Base-by-base conservation (phyloP, 2,797 vertebrate genomes). In the Emydoidea blandingii region DNA sequence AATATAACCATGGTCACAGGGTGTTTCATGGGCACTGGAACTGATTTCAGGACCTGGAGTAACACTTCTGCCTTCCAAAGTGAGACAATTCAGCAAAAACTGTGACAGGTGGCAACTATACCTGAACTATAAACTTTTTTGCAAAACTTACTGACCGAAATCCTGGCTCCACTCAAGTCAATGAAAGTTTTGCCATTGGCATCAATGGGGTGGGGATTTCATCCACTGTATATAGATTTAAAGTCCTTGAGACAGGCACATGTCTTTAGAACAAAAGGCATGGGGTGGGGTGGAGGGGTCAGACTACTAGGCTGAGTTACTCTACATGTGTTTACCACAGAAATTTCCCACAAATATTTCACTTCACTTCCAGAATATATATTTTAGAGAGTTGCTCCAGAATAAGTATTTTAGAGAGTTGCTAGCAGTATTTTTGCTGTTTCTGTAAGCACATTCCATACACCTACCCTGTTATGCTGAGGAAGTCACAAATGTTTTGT, bases 31-130 rank as follows among this genome's bases (percentile, higher is more conserved):
- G 80, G 76, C 2, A 19, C 49, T 15, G 47, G 80, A n/a, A 84
- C 74, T 81, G 29, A 91, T 86, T 86, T 53, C 89, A 83, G 94
- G 74, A 93, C 83, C 85, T 80, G 88, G 2, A 83, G 49, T 54
- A 62, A 56, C 1, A 72, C 68, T 52, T 76, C 44, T 80, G 65
- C 44, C 86, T 83, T 91, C 79, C 83, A 12, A n/a, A n/a, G 74
- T 7, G 1, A 83, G 79, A 81, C 41, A 85, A 25, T 57, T 1
- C 1, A 82, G 72, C 29, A 76, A 80, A 49, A 78, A 31, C 3
- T 0, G 16, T 0, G 5, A 56, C 10, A 37, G 53, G 62, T 78
- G 82, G 47, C 12, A 34, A 62, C 79, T 31, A 56, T 88, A 54
- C 81, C 31, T 37, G 34, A 8, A 21, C 41, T 11, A 14, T 2